These are phyloP conservation scores for Pygoscelis antarcticus DNA, from an alignment of 2,113 vertebrate genomes.

Conservation along the genomic window DNA sequence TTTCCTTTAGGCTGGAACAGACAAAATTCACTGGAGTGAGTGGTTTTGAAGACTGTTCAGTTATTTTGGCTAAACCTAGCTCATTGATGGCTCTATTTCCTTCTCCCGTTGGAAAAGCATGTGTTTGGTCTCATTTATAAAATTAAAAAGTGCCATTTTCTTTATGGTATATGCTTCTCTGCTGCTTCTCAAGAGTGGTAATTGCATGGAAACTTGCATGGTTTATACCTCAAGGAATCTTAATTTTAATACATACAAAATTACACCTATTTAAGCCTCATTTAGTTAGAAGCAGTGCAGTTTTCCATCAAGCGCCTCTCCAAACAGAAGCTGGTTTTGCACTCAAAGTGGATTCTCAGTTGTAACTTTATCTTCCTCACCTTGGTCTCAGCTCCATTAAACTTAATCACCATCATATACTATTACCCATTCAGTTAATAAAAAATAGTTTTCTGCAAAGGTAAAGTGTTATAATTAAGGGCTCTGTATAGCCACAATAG, in stretches of 20 bases:
- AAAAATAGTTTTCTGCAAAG: constrained; percentile 64
- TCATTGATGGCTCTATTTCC: constrained; percentile 1
- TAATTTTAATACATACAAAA: constrained; percentile 57
- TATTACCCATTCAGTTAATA: constrained; percentile 50
- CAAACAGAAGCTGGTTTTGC: constrained; percentile 55
- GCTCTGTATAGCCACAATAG: constrained; percentile 14
- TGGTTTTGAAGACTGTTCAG: not conserved
- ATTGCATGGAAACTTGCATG: constrained; percentile 17
- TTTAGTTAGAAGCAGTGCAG: constrained; percentile 44
- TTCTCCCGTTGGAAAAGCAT: not conserved
- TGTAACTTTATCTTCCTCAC: constrained; percentile 63
- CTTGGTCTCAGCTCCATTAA: constrained; percentile 59
- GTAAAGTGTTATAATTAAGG: constrained; percentile 50
- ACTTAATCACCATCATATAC: constrained; percentile 64
- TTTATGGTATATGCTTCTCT: not conserved
- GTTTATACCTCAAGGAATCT: constrained; percentile 34
- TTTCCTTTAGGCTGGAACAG: not conserved
- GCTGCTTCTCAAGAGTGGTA: not conserved
- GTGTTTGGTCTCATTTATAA: not conserved
- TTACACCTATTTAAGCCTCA: constrained; percentile 49
- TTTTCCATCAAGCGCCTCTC: constrained; percentile 34
- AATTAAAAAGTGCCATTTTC: not conserved
- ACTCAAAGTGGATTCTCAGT: constrained; percentile 25
- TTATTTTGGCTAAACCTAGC: not conserved
- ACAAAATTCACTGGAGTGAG: not conserved